Evolutionary conservation across 2,113 vertebrate species (phyloP).

Genomic region (Tor tambroides): DNA sequence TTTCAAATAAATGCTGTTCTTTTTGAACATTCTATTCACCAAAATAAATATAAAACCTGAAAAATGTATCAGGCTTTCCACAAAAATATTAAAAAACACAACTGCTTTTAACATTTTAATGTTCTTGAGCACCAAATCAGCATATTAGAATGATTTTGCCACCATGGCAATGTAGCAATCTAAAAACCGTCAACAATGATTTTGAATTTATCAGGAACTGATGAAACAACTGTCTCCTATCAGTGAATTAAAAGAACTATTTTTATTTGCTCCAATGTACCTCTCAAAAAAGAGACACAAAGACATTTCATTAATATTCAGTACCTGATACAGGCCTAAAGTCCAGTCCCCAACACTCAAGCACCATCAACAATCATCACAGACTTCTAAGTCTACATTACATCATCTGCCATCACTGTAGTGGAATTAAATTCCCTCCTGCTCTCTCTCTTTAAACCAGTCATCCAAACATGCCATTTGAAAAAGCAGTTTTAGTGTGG

Average conservation of each 20-base stretch:
- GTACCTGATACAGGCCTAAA: not conserved
- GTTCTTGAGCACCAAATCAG: too few species aligned
- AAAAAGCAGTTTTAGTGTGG: slow-evolving; percentile 24
- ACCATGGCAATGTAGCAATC: not conserved
- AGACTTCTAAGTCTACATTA: slow-evolving; percentile 26
- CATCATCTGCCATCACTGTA: slow-evolving; percentile 32
- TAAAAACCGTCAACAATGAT: not conserved
- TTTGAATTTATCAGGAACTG: not conserved
- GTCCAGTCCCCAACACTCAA: not conserved
- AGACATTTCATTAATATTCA: slow-evolving; percentile 14
- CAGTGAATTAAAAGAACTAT: not conserved
- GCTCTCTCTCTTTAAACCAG: not conserved
- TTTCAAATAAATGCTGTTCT: too few species aligned
- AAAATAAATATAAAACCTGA: too few species aligned
- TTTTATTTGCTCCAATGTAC: not conserved
- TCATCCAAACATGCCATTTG: not conserved
- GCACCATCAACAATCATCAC: slow-evolving; percentile 5
- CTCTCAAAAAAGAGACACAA: not conserved
- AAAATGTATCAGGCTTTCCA: too few species aligned
- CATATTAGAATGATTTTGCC: too few species aligned
- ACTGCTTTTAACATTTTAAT: too few species aligned
- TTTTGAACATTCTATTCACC: too few species aligned
- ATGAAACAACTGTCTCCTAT: not conserved
- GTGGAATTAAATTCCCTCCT: not conserved
- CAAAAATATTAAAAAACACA: too few species aligned